Conservation (phyloP, 2,888 invertebrate species). For the Mesorhabditis belari region DNA sequence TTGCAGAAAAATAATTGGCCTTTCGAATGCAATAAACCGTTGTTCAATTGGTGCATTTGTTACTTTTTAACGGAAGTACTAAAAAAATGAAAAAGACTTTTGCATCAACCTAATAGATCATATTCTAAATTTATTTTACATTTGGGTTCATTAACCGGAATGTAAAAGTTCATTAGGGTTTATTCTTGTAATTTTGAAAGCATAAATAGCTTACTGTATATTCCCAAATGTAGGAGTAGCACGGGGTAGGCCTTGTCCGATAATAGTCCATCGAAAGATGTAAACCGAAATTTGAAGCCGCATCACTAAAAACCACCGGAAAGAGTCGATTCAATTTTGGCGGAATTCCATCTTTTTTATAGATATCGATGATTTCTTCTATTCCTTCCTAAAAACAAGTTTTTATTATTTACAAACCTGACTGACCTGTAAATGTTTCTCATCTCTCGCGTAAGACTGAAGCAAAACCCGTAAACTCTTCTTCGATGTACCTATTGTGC, state of each 20-base stretch:
- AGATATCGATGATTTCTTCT: not conserved
- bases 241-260: not conserved
- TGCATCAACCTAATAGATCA: too few species aligned
- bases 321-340: not conserved
- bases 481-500: not conserved
- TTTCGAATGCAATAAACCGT: too few species aligned
- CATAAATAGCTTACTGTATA: too few species aligned
- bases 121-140: too few species aligned
- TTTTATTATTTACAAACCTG: conserved; percentile 27
- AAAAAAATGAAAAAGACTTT: too few species aligned
- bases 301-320: not conserved
- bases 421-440: conserved; percentile 27
- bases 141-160: too few species aligned
- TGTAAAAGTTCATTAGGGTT: too few species aligned
- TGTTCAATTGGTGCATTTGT: too few species aligned
- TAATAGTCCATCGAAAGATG: not conserved
- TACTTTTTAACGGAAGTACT: too few species aligned
- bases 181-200: too few species aligned
- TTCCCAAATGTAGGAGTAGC: not conserved
- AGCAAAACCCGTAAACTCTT: not conserved
- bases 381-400: not conserved
- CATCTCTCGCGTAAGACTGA: not conserved
- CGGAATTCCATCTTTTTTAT: not conserved
- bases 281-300: not conserved
- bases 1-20: too few species aligned